Conservation (phyloP, 2,888 invertebrate genomes). For the Uloborus plumipes region DNA sequence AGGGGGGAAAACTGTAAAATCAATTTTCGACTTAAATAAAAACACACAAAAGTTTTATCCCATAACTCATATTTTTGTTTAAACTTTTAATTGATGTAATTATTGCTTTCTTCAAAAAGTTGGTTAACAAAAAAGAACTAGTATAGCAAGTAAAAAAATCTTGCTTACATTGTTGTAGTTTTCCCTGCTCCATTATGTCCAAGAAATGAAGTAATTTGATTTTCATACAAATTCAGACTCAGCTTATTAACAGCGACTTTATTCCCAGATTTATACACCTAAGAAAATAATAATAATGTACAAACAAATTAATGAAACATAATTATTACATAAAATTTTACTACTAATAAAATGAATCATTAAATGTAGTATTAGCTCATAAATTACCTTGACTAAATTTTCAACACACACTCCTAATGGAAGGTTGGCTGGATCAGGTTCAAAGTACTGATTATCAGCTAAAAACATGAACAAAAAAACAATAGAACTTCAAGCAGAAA, state of each 20-base stretch:
- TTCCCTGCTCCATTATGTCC: conserved; percentile 95
- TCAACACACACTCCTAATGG: conserved; percentile 82
- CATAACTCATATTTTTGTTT: no score
- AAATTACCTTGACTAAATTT: conserved; percentile 78
- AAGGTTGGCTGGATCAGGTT: conserved; percentile 73
- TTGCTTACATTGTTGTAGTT: conserved; percentile 84
- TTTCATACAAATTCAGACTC: conserved; percentile 83
- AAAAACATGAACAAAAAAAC: conserved; percentile 13
- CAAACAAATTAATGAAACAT: not conserved
- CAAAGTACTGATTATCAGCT: conserved; percentile 69
- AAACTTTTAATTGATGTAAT: no score
- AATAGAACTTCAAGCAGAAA: no score
- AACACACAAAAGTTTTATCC: no score
- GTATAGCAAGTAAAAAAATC: not conserved
- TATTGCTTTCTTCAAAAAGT: no score
- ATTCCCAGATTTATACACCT: conserved; percentile 76
- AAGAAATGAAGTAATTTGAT: conserved; percentile 87
- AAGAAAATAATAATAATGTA: conserved; percentile 1
- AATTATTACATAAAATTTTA: not conserved
- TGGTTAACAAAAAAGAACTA: no score
- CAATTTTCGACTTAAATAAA: no score
- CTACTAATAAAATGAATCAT: not conserved
- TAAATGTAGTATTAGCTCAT: not conserved
- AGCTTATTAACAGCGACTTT: conserved; percentile 82
- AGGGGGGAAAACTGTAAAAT: no score